Conservation (phyloP, 1,140 invertebrate species). For the Drosophila mojavensis region DNA sequence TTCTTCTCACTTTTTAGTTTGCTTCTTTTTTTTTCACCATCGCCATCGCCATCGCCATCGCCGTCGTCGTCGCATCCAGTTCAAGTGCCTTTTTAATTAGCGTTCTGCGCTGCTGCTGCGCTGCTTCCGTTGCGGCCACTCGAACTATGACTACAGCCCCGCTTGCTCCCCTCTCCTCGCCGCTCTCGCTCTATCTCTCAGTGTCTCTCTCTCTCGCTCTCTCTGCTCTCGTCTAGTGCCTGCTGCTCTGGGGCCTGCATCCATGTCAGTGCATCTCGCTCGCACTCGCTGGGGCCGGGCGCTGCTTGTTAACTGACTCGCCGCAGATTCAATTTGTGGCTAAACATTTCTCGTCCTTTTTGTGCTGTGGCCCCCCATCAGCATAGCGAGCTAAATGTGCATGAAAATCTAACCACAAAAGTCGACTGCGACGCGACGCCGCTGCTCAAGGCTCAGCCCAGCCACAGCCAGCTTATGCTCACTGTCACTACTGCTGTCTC, state of each 20-base stretch:
- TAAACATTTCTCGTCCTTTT: constrained; percentile 80
- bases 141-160: constrained; percentile 50
- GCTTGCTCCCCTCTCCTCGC: not conserved
- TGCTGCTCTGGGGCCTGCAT: not conserved
- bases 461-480: not conserved
- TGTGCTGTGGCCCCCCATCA: constrained; percentile 43
- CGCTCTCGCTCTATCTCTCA: not conserved
- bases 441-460: not conserved
- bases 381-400: constrained; percentile 78
- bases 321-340: constrained; percentile 74
- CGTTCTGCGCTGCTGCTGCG: constrained; percentile 61
- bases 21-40: not conserved
- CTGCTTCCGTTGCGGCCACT: constrained; percentile 61
- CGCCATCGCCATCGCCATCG: constrained; percentile 15
- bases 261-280: not conserved
- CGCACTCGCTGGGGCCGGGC: constrained; percentile 5
- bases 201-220: not conserved
- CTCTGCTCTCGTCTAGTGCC: not conserved
- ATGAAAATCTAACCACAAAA: constrained; percentile 71
- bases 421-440: constrained; percentile 12
- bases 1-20: constrained; percentile 7
- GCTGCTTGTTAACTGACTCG: constrained; percentile 68
- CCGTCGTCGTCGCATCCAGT: constrained; percentile 27
- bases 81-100: constrained; percentile 80
- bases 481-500: constrained; percentile 46